These are phyloP conservation scores for Redunca redunca DNA, from an alignment of 2,113 vertebrate species.

Conservation along the genomic window DNA sequence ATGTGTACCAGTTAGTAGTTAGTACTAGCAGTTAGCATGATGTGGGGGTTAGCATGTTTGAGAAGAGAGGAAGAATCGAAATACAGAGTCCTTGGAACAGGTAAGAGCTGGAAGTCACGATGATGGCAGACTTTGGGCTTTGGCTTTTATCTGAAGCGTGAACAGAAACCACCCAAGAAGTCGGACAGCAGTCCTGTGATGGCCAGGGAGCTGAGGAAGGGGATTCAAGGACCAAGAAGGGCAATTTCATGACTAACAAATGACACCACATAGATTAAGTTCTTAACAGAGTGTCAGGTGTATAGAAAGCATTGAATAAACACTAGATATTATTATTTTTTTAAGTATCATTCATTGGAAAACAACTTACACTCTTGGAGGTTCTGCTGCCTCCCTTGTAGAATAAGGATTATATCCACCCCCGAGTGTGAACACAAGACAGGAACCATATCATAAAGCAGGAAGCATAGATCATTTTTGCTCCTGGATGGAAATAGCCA, in stretches of 20 bases:
- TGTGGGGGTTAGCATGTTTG: background rate
- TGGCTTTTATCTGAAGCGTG: background rate
- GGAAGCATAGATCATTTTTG: background rate
- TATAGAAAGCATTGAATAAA: background rate
- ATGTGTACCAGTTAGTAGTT: background rate
- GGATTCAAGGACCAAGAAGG: background rate
- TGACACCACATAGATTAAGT: background rate
- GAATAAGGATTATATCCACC: background rate
- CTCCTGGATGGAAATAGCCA: fast-evolving
- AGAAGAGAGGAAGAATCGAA: background rate
- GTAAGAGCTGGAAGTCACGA: background rate
- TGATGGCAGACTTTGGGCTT: background rate
- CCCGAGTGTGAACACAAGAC: background rate
- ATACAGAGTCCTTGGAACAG: background rate
- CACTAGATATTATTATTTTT: background rate
- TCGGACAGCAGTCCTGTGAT: background rate
- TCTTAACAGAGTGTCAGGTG: background rate
- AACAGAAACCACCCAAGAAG: background rate
- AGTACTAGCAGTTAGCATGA: background rate
- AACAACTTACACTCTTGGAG: background rate
- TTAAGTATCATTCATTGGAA: background rate
- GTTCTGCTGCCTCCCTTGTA: background rate
- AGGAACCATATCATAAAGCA: background rate
- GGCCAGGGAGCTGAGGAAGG: background rate
- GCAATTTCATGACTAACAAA: background rate